A percentile compares a stretch with the other conserved stretches of the same genome.
Evolutionary conservation across 2,113 vertebrate genomes (phyloP).

Genomic region (Rhynchomys soricoides): DNA sequence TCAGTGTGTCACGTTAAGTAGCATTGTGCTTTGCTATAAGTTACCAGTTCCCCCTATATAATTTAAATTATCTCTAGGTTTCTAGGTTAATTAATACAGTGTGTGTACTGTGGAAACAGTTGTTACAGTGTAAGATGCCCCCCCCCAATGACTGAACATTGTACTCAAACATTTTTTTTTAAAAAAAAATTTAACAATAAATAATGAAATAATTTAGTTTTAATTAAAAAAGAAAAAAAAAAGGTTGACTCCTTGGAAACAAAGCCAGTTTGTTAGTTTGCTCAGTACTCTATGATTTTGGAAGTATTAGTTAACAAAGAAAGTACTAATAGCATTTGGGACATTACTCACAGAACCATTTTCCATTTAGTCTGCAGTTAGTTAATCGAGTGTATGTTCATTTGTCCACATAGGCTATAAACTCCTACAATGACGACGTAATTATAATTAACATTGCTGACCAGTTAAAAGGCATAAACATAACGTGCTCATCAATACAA

Average conservation of each 20-base stretch:
- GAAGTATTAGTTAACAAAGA: conserved; percentile 72
- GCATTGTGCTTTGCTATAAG: background rate
- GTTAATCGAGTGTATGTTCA: conserved; percentile 77
- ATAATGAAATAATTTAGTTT: background rate
- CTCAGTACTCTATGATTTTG: conserved; percentile 42
- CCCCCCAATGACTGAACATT: background rate
- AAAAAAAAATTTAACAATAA: background rate
- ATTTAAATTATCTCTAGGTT: background rate
- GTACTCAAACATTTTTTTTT: background rate
- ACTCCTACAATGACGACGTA: conserved; percentile 73
- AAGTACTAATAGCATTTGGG: conserved; percentile 73
- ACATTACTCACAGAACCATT: conserved; percentile 77
- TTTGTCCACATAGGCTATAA: conserved; percentile 78
- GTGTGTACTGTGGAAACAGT: background rate
- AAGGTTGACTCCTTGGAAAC: conserved; percentile 26
- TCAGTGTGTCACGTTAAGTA: background rate
- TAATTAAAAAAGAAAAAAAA: conserved; percentile 28
- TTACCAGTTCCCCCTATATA: background rate
- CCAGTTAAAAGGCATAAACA: conserved; percentile 75
- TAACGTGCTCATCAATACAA: conserved; percentile 56
- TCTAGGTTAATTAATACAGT: background rate
- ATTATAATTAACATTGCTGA: conserved; percentile 80
- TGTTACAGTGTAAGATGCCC: background rate
- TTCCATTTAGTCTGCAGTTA: conserved; percentile 74
- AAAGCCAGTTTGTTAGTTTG: conserved; percentile 46